Base-by-base conservation (phyloP, 2,888 invertebrate genomes). In the Agonum fuliginosum region DNA sequence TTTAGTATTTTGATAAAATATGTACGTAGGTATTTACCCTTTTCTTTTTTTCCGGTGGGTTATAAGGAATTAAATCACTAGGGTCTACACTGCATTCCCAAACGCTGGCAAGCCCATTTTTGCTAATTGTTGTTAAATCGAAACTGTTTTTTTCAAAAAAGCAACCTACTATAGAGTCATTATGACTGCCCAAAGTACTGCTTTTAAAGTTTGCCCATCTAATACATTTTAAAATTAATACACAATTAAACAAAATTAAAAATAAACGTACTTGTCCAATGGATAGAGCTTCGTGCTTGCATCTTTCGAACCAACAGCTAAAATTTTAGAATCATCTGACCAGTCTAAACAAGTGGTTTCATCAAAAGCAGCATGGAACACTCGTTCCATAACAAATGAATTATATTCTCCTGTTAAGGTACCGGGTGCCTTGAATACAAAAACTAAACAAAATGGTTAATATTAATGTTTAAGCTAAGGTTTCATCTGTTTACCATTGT, bases 221-320 rank as follows among this genome's bases (percentile, higher is more conserved):
- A n/a, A n/a, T n/a, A n/a, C n/a, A n/a, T 10, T 12, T 0, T 48
- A 41, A 6, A n/a, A 46, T 2, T 46, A 48, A 48, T 17, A 17
- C 1, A 20, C n/a, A 41, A 37, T 22, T 1, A 20, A 3, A 22
- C 14, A 19, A 12, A 17, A 71, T 74, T 58, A 54, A 76, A 19
- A 54, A 43, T 30, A n/a, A 14, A 79, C 83, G 81, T 83, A 91
- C 83, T 91, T 93, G 74, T 93, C 91, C 0, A 97, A 86, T 0
- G 94, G 92, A 85, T 95, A 96, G 48, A 99, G 89, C 84, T 94
- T 93, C 0, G 94, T 93, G n/a, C 94, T 91, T 84, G 94, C 95
- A 86, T 99, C 98, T 84, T 94, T 95, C 0, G 96, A 94, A 0
- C 98, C 98, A 5, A 95, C 93, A n/a, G 95, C 95, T 6, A 99